These are phyloP conservation scores for Dermolepida albohirtum DNA, from an alignment of 2,888 invertebrate genomes.

Conservation along the genomic window DNA sequence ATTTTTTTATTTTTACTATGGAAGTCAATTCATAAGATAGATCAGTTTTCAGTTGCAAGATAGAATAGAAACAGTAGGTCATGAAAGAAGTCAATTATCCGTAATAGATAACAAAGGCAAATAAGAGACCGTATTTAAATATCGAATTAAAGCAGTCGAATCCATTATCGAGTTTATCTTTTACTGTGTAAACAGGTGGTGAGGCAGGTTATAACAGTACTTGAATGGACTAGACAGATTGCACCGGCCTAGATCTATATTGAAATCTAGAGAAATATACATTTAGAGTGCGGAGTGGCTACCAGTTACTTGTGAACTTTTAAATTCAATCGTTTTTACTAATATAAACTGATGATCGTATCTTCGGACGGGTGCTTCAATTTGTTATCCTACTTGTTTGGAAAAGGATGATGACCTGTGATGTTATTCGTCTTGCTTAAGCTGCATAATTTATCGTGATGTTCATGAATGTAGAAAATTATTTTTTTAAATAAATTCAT, in stretches of 20 bases:
- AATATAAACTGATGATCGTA: constrained; percentile 31
- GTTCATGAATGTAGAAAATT: background rate
- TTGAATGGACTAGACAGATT: constrained; percentile 45
- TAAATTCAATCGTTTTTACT: constrained; percentile 40
- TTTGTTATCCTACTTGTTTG: constrained; percentile 29
- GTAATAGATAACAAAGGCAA: constrained; percentile 31
- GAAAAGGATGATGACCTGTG: constrained; percentile 15
- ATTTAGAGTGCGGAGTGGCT: constrained; percentile 47
- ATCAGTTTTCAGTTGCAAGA: constrained; percentile 20
- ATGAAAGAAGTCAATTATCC: constrained; percentile 38
- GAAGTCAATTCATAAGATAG: constrained; percentile 26
- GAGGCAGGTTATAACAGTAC: constrained; percentile 39
- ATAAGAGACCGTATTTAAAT: constrained; percentile 41
- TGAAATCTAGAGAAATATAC: constrained; percentile 54
- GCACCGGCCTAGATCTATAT: constrained; percentile 52
- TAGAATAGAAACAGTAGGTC: constrained; percentile 39
- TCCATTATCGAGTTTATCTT: constrained; percentile 30
- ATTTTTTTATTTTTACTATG: constrained; percentile 14
- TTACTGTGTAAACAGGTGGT: constrained; percentile 42
- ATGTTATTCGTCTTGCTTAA: constrained; percentile 2
- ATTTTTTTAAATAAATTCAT: too few relatives aligned
- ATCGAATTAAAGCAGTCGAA: constrained; percentile 42
- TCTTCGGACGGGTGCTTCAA: constrained; percentile 35
- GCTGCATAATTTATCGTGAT: background rate
- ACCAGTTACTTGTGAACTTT: constrained; percentile 37